Conservation (phyloP, 2,113 vertebrate species). For the Amazona guildingii region DNA sequence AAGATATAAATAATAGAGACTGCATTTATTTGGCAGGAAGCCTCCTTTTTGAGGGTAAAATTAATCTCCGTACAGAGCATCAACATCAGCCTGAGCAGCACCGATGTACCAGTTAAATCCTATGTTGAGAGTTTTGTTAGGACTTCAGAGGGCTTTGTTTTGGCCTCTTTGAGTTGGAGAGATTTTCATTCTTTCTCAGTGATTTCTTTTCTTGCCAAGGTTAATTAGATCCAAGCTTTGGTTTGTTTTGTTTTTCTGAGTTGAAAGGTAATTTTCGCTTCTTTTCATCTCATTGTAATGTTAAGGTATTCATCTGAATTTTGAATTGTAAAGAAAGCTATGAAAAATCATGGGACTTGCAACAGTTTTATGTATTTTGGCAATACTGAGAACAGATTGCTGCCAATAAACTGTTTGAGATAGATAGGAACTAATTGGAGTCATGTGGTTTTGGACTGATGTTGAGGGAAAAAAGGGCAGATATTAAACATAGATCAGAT, state of each 20-base stretch:
- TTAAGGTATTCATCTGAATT: conserved; percentile 54
- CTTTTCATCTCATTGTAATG: conserved; percentile 59
- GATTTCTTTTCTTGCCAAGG: conserved; percentile 38
- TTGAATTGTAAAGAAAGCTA: conserved; percentile 58
- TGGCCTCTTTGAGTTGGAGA: background rate
- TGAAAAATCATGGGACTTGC: conserved; percentile 58
- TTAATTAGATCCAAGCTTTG: conserved; percentile 53
- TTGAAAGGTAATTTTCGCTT: conserved; percentile 61
- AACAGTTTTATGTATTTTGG: conserved; percentile 72
- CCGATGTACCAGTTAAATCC: conserved; percentile 32
- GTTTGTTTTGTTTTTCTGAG: conserved; percentile 47
- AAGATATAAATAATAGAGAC: background rate
- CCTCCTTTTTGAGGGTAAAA: background rate
- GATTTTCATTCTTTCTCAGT: conserved; percentile 23
- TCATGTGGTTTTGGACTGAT: conserved; percentile 73
- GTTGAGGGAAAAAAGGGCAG: conserved; percentile 58
- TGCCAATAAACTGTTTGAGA: conserved; percentile 75
- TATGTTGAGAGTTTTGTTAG: conserved; percentile 47
- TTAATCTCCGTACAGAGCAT: background rate
- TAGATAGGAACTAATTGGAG: conserved; percentile 78
- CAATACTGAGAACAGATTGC: conserved; percentile 66
- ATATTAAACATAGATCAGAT: conserved; percentile 70
- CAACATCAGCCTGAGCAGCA: background rate
- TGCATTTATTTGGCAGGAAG: background rate
- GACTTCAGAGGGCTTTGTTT: conserved; percentile 38